phyloP scores from a whole-genome alignment of 1,140 invertebrate species.

The Carposina sasakii region DNA sequence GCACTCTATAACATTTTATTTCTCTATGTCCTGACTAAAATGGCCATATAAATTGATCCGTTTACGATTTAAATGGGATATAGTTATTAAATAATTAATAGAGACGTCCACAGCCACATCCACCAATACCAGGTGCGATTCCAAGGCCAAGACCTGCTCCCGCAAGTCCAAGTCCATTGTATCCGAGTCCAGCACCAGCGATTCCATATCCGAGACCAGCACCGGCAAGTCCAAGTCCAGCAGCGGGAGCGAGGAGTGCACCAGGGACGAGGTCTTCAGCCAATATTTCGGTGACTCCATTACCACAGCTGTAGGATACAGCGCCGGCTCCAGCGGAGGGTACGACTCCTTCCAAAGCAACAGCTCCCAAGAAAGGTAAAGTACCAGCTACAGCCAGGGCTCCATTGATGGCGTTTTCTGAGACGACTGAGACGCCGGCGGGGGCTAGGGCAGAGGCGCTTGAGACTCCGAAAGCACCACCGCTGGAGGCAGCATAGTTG shows the following conservation, averaged over 20 bases:
- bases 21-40: too few relatives aligned
- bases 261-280: background rate
- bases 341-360: constrained; percentile 30
- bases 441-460: constrained; percentile 27
- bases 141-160: too few relatives aligned
- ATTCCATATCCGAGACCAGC: background rate
- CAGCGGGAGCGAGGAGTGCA: background rate
- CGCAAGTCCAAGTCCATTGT: too few relatives aligned
- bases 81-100: too few relatives aligned
- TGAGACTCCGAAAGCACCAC: constrained; percentile 24
- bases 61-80: too few relatives aligned
- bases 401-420: constrained; percentile 37
- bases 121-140: too few relatives aligned
- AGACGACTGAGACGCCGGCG: constrained; percentile 29
- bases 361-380: constrained; percentile 34
- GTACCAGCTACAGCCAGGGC: constrained; percentile 25
- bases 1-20: too few relatives aligned
- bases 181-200: too few relatives aligned
- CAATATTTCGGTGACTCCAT: constrained; percentile 24
- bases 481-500: background rate
- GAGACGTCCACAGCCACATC: too few relatives aligned
- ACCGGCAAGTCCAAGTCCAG: background rate
- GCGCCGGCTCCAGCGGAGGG: constrained; percentile 22
- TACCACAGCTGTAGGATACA: constrained; percentile 21
- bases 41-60: too few relatives aligned